phyloP scores from a whole-genome alignment of 2,113 vertebrate genomes.

The Probosciger aterrimus region DNA sequence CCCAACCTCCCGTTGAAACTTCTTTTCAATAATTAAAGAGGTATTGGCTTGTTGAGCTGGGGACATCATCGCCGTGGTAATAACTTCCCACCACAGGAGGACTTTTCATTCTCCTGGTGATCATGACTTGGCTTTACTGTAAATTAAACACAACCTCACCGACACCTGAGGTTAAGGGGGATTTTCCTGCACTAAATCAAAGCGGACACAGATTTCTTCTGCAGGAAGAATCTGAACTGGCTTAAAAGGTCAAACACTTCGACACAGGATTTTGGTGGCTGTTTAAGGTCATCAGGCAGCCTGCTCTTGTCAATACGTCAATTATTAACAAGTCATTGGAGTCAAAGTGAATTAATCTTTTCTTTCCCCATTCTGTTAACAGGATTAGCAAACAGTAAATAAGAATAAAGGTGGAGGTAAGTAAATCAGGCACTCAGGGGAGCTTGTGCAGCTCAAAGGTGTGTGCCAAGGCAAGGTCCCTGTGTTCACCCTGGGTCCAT shows the following conservation, averaged over 20 bases:
- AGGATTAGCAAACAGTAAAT: conserved; percentile 48
- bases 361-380: neutral
- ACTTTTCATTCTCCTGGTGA: conserved; percentile 46
- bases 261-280: conserved; percentile 25
- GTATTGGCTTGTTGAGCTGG: conserved; percentile 20
- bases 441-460: neutral
- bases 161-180: conserved; percentile 61
- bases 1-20: neutral
- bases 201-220: conserved; percentile 36
- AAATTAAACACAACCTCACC: conserved; percentile 57
- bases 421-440: neutral
- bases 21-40: conserved; percentile 52
- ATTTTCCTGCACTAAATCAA: conserved; percentile 67
- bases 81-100: conserved; percentile 27
- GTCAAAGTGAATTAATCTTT: conserved; percentile 34
- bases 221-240: conserved; percentile 44
- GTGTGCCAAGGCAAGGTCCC: neutral
- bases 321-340: conserved; percentile 60
- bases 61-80: conserved; percentile 14
- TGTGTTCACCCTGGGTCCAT: fast-evolving
- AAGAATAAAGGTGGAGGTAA: neutral
- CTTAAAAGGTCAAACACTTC: conserved; percentile 59
- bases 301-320: conserved; percentile 51
- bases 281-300: conserved; percentile 51
- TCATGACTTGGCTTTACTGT: conserved; percentile 59